phyloP scores from a whole-genome alignment of 2,797 vertebrate genomes.

The Cheirogaleus major region DNA sequence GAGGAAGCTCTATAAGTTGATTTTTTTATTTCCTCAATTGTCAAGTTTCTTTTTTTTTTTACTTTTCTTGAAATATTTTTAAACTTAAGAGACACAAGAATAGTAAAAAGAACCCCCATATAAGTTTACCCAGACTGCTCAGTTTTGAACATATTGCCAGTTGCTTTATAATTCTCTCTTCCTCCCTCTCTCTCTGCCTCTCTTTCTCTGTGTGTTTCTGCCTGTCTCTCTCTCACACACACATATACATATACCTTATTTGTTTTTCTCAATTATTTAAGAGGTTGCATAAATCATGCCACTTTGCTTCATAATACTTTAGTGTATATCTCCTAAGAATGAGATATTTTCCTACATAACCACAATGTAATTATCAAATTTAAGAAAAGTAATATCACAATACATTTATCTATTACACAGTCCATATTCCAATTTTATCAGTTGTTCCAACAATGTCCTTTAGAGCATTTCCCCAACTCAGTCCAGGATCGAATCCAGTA shows the following conservation, averaged over 20 bases:
- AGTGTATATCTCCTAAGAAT: neutral
- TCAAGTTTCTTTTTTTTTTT: neutral
- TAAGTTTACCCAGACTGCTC: neutral
- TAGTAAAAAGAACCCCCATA: neutral
- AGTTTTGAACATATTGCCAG: constrained; percentile 29
- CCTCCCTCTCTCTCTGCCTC: neutral
- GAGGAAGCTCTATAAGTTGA: neutral
- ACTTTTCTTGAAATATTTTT: neutral
- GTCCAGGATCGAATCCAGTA: neutral
- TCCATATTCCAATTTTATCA: neutral
- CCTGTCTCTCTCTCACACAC: neutral
- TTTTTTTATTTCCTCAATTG: neutral
- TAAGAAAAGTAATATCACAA: constrained; percentile 21
- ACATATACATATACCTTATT: neutral
- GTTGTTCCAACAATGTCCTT: neutral
- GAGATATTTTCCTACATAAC: constrained; percentile 15
- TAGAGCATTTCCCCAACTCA: neutral
- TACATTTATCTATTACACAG: neutral
- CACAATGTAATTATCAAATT: constrained; percentile 17
- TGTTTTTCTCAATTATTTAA: constrained; percentile 22
- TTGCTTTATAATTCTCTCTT: neutral
- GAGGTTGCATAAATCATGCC: neutral
- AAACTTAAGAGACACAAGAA: constrained; percentile 30
- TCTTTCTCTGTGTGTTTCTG: neutral
- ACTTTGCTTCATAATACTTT: neutral